Evolutionary conservation across 1,140 invertebrate genomes (phyloP).

Genomic region (Trigoniulus corallinus): DNA sequence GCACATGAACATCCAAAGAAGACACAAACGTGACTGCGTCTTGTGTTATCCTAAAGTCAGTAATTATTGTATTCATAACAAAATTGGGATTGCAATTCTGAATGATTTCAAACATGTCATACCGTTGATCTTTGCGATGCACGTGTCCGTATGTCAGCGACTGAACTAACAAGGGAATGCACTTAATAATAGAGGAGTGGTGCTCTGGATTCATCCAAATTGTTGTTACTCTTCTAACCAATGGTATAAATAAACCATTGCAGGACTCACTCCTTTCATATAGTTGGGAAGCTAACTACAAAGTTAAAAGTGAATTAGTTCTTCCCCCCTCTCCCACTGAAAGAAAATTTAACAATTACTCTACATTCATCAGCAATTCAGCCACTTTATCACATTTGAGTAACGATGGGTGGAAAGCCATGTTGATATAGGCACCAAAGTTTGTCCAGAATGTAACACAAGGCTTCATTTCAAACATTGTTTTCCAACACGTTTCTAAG

Average conservation of each 20-base stretch:
- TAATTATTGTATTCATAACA: no score
- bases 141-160: slow-evolving; percentile 11
- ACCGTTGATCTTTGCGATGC: slow-evolving; percentile 19
- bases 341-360: background rate
- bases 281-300: background rate
- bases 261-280: background rate
- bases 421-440: background rate
- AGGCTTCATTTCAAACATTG: background rate
- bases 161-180: background rate
- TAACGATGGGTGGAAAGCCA: background rate
- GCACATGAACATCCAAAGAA: no score
- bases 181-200: background rate
- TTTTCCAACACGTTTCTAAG: background rate
- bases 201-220: slow-evolving; percentile 1
- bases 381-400: background rate
- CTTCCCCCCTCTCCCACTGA: background rate
- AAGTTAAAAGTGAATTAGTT: background rate
- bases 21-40: no score
- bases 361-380: background rate
- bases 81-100: no score
- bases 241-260: slow-evolving; percentile 7
- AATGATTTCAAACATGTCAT: no score
- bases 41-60: no score
- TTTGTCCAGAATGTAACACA: background rate
- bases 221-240: slow-evolving; percentile 14